Base-by-base conservation (phyloP, 1,140 invertebrate species). In the Paraescarpia echinospica region DNA sequence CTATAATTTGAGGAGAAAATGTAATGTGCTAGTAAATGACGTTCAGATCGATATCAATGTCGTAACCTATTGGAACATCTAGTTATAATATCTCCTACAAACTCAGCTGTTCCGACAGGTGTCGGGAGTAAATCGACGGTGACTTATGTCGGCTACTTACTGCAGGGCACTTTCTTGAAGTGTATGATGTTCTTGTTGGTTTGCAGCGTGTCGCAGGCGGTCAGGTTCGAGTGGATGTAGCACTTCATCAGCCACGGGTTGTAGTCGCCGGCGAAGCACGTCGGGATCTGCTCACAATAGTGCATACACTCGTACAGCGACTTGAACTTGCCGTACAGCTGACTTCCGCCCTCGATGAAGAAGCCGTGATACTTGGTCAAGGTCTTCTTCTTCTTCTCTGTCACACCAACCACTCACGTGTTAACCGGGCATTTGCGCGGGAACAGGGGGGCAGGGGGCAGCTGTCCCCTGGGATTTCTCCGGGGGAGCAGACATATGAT, bases 121-220 rank as follows among this genome's bases (percentile, higher is more conserved):
- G 34, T 27, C 34, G 6, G n/a, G 12, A 91, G n/a, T 31, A 91
- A 35, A 91, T 33, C 33, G 31, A 2, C 14, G 33, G 8, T 33
- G 35, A 90, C 35, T 22, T n/a, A n/a, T n/a, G n/a, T 22, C 18
- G 90, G 8, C 34, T 33, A 92, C 88, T 92, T 90, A 92, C 92
- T 35, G 89, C 92, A 92, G 6, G 92, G 92, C n/a, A 92, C 92
- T 34, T 92, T 92, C 77, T 89, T 92, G 92, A 92, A 92, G 35
- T 92, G 92, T 1, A 90, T 33, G 33, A 89, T 35, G 34, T 92
- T 89, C 88, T 89, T 89, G 89, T 92, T 34, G 4, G 88, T 33
- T 31, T 89, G 34, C 33, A 92, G 33, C 77, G 92, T 92, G 77
- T 41, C 33, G 34, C 92, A 92, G 4, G 92, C 92, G 33, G 92